phyloP scores from a whole-genome alignment of 2,797 vertebrate genomes.

The Oreortyx pictus region DNA sequence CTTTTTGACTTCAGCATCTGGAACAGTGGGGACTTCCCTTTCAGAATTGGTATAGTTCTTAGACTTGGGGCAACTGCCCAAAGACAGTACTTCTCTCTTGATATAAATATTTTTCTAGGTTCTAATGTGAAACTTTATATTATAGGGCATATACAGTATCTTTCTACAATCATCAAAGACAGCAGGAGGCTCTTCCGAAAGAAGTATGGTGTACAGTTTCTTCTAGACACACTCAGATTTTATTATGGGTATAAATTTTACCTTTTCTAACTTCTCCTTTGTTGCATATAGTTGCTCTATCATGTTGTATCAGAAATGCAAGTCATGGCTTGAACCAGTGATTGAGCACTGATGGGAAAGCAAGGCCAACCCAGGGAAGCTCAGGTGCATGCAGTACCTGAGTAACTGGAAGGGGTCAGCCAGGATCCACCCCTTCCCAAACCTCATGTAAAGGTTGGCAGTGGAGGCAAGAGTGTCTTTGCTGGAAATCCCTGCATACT shows the following conservation, averaged over 20 bases:
- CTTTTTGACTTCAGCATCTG: slow-evolving; percentile 97
- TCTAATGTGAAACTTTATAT: slow-evolving; percentile 56
- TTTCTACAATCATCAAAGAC: slow-evolving; percentile 97
- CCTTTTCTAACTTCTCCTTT: background rate
- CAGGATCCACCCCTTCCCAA: too few species aligned
- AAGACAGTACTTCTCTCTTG: background rate
- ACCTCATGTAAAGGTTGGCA: too few species aligned
- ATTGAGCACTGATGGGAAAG: too few species aligned
- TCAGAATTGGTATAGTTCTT: slow-evolving; percentile 88
- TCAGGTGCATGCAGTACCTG: too few species aligned
- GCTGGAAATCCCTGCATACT: too few species aligned
- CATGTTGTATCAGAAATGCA: background rate
- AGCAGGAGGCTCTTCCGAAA: slow-evolving; percentile 95
- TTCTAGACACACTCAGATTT: slow-evolving; percentile 91
- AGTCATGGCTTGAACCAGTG: too few species aligned
- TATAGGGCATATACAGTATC: slow-evolving; percentile 96
- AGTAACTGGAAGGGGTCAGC: too few species aligned
- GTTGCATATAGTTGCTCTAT: background rate
- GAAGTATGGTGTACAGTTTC: slow-evolving; percentile 95
- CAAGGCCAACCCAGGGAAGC: too few species aligned
- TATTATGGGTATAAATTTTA: slow-evolving; percentile 89
- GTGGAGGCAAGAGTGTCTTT: too few species aligned
- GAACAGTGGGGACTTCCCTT: slow-evolving; percentile 96
- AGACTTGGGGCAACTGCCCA: background rate
- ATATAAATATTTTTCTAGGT: background rate